Conservation (phyloP, 2,113 vertebrate species). For the Gopherus flavomarginatus region DNA sequence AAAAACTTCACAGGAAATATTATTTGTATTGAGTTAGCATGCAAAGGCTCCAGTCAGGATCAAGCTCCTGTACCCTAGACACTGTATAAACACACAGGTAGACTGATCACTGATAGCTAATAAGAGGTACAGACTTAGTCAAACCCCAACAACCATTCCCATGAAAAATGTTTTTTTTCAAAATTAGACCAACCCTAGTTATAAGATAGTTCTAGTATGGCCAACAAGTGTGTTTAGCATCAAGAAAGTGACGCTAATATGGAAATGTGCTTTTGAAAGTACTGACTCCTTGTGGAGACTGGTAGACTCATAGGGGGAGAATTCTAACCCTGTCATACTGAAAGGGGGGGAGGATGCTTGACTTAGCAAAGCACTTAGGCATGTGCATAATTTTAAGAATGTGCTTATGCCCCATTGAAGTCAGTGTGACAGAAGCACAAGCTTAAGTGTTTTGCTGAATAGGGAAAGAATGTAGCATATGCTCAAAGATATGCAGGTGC, state of each 20-base stretch:
- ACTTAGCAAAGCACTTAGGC: too few species aligned
- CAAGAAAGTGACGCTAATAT: not conserved
- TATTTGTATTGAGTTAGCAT: not conserved
- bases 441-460: not conserved
- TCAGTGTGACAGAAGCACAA: rapidly evolving
- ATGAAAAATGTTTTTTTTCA: not conserved
- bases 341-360: not conserved
- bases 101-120: not conserved
- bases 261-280: not conserved
- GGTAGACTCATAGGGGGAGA: not conserved
- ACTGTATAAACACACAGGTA: not conserved
- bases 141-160: not conserved
- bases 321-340: not conserved
- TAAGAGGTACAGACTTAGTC: not conserved
- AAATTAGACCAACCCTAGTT: not conserved
- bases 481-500: not conserved
- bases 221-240: not conserved
- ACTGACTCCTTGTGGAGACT: not conserved
- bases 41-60: not conserved
- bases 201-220: too few species aligned
- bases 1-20: not conserved
- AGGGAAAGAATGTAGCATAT: not conserved
- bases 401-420: not conserved
- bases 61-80: not conserved
- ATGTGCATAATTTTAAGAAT: not conserved